Conservation (phyloP, 2,797 vertebrate genomes). For the Catamblyrhynchus diadema region DNA sequence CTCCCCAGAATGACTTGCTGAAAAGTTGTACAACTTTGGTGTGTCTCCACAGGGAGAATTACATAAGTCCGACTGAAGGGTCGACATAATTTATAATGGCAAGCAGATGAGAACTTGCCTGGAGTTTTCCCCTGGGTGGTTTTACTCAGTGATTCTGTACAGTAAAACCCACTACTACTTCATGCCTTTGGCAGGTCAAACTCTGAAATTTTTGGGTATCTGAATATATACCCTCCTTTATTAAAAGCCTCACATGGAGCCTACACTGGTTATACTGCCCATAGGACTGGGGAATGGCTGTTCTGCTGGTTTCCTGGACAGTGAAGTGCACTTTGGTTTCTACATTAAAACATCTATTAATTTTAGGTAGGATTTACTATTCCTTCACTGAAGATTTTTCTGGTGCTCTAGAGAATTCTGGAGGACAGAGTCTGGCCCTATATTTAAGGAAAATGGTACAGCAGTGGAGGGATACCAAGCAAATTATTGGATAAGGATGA, state of each 20-base stretch:
- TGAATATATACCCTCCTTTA: conserved; percentile 1
- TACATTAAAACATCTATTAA: neutral
- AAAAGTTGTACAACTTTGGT: conserved; percentile 15
- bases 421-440: neutral
- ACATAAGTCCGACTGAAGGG: conserved; percentile 19
- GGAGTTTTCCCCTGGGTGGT: neutral
- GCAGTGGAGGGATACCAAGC: neutral
- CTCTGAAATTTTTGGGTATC: conserved; percentile 8
- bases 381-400: neutral
- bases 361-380: neutral
- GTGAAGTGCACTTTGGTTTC: conserved; percentile 1
- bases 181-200: conserved; percentile 39
- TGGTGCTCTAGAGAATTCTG: neutral
- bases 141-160: conserved; percentile 17
- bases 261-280: neutral
- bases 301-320: conserved; percentile 4
- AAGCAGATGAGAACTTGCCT: conserved; percentile 59
- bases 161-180: conserved; percentile 30
- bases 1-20: conserved; percentile 18
- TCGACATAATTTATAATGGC: conserved; percentile 43
- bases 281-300: neutral
- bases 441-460: neutral
- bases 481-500: neutral
- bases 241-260: neutral
- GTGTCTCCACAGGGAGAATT: conserved; percentile 39